Evolutionary conservation across 1,140 invertebrate species (phyloP), one percentile per base, ranked within the genome.

Genomic region (Hyles vespertilio): DNA sequence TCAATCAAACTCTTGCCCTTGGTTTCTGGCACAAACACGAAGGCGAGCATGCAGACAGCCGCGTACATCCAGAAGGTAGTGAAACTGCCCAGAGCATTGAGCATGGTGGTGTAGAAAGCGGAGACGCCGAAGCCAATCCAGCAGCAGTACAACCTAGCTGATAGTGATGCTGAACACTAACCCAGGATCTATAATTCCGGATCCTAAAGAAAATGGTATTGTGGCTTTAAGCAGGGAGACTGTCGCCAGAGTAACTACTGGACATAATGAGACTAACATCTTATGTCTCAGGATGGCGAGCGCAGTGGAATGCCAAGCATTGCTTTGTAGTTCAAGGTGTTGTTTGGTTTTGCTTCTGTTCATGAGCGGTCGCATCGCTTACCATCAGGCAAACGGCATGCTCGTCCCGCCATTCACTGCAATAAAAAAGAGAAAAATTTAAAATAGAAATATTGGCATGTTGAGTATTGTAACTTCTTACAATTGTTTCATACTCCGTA

Each of bases 401-500:
- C 22, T 22, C 22, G 22, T 22, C 22, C 2, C 22, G 22, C 22
- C 22, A 0, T 22, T 22, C 22, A 22, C 0, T 22, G 22, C 22
- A 22, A 22, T 22, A n/a, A n/a, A n/a, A n/a, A n/a, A n/a, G n/a
- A n/a, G n/a, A n/a, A n/a, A n/a, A n/a, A n/a, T n/a, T n/a, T n/a
- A n/a, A n/a, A n/a, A n/a, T n/a, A n/a, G n/a, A n/a, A n/a, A n/a
- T n/a, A 80, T 68, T 49, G 78, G 75, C 1, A 71, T 71, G 9
- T 59, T 63, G 12, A 74, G 59, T 1, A 69, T 65, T 33, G 61
- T 58, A 3, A 75, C 75, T n/a, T n/a, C n/a, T n/a, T n/a, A n/a
- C n/a, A n/a, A 80, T 73, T 0, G 72, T 67, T 3, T 65, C 73
- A 10, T 73, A 72, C 32, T 75, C 75, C 78, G 63, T n/a, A n/a